Percentiles rank a stretch among this genome's conserved stretches.
Conservation (phyloP, 2,113 vertebrate genomes). For the Alces alces region DNA sequence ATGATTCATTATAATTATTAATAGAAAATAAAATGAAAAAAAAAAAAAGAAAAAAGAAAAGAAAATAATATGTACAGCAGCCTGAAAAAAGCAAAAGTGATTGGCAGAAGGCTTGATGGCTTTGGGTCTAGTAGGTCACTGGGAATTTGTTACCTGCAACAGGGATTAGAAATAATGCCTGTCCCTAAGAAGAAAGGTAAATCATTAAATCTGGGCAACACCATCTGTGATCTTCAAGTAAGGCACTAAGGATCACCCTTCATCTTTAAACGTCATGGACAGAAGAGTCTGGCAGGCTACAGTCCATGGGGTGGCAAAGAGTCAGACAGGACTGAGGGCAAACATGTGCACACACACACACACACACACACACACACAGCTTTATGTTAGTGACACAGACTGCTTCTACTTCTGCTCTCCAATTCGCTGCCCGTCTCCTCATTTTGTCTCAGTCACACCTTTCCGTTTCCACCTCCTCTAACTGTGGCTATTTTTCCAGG, state of each 20-base stretch:
- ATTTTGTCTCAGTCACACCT: not conserved
- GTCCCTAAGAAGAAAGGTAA: not conserved
- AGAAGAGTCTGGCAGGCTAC: not conserved
- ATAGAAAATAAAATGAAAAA: not conserved
- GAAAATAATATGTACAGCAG: not conserved
- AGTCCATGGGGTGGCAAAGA: not conserved
- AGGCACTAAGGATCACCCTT: not conserved
- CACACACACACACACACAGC: not conserved
- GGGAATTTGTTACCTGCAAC: not conserved
- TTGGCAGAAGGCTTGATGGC: not conserved
- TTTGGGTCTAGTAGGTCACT: not conserved
- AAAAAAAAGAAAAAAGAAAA: not conserved
- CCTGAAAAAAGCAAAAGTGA: not conserved
- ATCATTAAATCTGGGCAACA: not conserved
- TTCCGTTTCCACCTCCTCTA: too few species aligned
- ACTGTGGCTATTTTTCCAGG: not conserved
- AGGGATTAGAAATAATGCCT: not conserved
- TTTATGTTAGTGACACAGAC: accelerated
- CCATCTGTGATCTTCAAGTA: accelerated
- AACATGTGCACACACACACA: too few species aligned
- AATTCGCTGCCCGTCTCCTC: not conserved
- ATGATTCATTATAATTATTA: not conserved
- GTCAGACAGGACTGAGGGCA: too few species aligned
- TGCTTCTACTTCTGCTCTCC: not conserved
- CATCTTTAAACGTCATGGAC: accelerated